Evolutionary conservation across 1,140 invertebrate species (phyloP), one percentile per base, ranked within the genome.

Genomic region (Sycobia sp.): DNA sequence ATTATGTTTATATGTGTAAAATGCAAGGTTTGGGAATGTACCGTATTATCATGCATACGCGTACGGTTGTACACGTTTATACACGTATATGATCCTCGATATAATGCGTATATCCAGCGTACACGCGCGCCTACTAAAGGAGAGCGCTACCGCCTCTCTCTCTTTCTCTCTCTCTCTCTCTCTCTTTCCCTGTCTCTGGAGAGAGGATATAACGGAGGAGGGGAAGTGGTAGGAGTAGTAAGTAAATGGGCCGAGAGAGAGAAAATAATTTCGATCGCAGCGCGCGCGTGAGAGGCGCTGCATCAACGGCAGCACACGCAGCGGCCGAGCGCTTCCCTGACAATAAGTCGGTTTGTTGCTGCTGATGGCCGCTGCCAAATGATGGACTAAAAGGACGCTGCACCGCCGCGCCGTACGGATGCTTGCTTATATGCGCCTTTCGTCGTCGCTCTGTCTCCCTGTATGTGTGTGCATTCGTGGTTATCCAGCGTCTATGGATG

Each of bases 331-430:
- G n/a, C n/a, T n/a, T 62, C 51, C 51, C 38, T 47, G 62, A 64
- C 62, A 64, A 64, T 57, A 64, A 64, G 62, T 64, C 47, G 62
- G 62, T 53, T 57, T 64, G 62, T 58, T 64, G 62, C 62, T n/a
- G n/a, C n/a, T n/a, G n/a, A n/a, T n/a, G n/a, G n/a, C n/a, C n/a
- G n/a, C n/a, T 64, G 62, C 62, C 62, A 64, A 64, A 64, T 64
- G 62, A 64, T 64, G 62, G 62, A 64, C 54, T 58, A 58, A 64
- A n/a, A 64, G 55, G 62, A 50, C 47, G 51, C 44, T n/a, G n/a
- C n/a, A n/a, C n/a, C n/a, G n/a, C n/a, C n/a, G n/a, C n/a, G n/a
- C n/a, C n/a, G n/a, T n/a, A n/a, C n/a, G n/a, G n/a, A n/a, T n/a
- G n/a, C n/a, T n/a, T n/a, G n/a, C n/a, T 36, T 50, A 23, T 43